These are phyloP conservation scores for Eupelmus urozonus DNA, from an alignment of 2,888 invertebrate species.

Conservation along the genomic window DNA sequence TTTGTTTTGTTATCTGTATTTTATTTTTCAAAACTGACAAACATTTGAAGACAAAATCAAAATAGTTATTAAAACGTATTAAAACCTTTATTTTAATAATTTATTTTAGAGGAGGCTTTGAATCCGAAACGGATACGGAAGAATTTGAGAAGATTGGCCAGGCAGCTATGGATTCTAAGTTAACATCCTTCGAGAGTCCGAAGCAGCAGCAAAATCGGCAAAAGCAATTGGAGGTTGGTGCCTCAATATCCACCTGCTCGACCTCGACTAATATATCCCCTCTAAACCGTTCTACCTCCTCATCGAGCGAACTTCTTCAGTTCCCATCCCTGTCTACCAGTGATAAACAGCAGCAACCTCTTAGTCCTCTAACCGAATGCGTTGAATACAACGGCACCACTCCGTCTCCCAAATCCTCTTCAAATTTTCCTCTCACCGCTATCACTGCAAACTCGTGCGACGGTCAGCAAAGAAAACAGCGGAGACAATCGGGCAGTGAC, in stretches of 20 bases:
- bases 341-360: slow-evolving; percentile 63
- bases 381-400: slow-evolving; percentile 60
- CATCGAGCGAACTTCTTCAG: slow-evolving; percentile 70
- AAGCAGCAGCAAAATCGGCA: slow-evolving; percentile 65
- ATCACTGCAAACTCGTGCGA: slow-evolving; percentile 70
- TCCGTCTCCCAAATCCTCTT: slow-evolving; percentile 41
- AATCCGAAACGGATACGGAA: slow-evolving; percentile 89
- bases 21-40: too few species aligned
- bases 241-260: slow-evolving; percentile 70
- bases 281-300: slow-evolving; percentile 63
- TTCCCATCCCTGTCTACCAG: slow-evolving; percentile 68
- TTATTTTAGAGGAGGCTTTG: slow-evolving; percentile 82
- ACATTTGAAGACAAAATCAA: too few species aligned
- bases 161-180: slow-evolving; percentile 75
- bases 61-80: too few species aligned
- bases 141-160: slow-evolving; percentile 89
- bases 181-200: slow-evolving; percentile 68
- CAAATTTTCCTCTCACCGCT: slow-evolving; percentile 40
- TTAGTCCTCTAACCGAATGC: slow-evolving; percentile 73
- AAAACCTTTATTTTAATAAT: slow-evolving; percentile 7
- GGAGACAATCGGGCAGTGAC: slow-evolving; percentile 75
- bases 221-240: slow-evolving; percentile 76
- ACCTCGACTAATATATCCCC: slow-evolving; percentile 73
- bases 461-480: slow-evolving; percentile 73
- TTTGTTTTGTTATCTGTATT: too few species aligned